phyloP scores from a whole-genome alignment of 1,140 invertebrate genomes.

The Drosophila pallidifrons region DNA sequence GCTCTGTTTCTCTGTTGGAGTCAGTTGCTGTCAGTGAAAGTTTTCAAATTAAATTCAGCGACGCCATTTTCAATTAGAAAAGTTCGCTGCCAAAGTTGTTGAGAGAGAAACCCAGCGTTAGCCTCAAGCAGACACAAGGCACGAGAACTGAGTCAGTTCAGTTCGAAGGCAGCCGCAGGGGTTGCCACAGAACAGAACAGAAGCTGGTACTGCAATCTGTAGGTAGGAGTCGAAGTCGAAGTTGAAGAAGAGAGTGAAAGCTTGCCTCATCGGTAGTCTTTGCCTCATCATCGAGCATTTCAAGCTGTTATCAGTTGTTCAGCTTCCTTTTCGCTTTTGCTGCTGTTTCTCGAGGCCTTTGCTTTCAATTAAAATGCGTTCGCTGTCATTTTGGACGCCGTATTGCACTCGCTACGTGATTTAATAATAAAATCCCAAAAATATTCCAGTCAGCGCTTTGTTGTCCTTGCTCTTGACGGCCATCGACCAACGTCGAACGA shows the following conservation, averaged over 20 bases:
- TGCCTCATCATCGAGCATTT: conserved; percentile 40
- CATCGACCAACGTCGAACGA: neutral
- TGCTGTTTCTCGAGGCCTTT: conserved; percentile 19
- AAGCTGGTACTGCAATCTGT: neutral
- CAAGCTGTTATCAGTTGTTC: conserved; percentile 36
- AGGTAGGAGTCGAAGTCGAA: conserved; percentile 3
- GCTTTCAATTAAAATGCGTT: conserved; percentile 83
- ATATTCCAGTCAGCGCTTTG: conserved; percentile 77
- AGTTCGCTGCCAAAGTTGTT: conserved; percentile 71
- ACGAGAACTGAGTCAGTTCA: conserved; percentile 4
- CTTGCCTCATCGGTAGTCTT: conserved; percentile 24
- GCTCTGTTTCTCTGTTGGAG: conserved; percentile 33
- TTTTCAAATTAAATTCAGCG: conserved; percentile 83
- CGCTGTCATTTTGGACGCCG: conserved; percentile 82
- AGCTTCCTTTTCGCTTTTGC: neutral
- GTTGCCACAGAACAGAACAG: neutral
- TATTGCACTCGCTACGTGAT: conserved; percentile 82
- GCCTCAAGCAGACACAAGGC: conserved; percentile 22
- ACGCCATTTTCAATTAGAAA: conserved; percentile 84
- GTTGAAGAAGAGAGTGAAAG: neutral
- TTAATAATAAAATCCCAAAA: conserved; percentile 79
- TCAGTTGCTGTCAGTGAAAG: conserved; percentile 75
- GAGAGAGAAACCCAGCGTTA: conserved; percentile 40
- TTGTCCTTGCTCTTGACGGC: conserved; percentile 63
- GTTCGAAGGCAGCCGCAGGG: conserved; percentile 29